A percentile compares a stretch with the other conserved stretches of the same genome.
Evolutionary conservation across 2,113 vertebrate species (phyloP).

Genomic region (Cepphus grylle): DNA sequence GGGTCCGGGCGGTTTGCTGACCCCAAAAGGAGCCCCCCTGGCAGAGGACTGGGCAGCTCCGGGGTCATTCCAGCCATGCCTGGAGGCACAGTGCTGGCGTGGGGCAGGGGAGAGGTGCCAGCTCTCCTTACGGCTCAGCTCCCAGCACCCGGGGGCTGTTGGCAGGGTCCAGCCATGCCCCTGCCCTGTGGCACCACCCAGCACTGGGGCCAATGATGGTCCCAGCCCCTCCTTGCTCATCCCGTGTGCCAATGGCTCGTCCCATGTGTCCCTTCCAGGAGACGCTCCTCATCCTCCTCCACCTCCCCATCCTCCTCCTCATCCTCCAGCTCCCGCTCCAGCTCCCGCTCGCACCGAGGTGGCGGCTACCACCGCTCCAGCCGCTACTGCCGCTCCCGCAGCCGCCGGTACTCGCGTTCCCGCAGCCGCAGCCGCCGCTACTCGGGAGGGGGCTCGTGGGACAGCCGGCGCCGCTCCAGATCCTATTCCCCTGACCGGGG

Average conservation of each 20-base stretch:
- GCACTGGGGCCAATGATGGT: not conserved
- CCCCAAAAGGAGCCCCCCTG: not conserved
- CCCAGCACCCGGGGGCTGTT: not conserved
- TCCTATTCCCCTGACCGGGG: slow-evolving; percentile 80
- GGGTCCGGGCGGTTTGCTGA: not conserved
- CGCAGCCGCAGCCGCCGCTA: slow-evolving; percentile 66
- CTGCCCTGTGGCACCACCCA: fast-evolving
- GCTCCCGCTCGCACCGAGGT: slow-evolving; percentile 77
- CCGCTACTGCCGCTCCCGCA: slow-evolving; percentile 74
- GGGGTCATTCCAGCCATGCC: not conserved
- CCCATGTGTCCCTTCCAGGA: not conserved
- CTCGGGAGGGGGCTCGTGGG: slow-evolving; percentile 78
- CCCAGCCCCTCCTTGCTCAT: not conserved
- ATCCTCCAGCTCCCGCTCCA: slow-evolving; percentile 77
- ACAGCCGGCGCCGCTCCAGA: slow-evolving; percentile 62
- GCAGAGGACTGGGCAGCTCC: not conserved
- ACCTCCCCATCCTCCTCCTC: slow-evolving; percentile 76
- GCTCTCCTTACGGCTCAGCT: too few species aligned
- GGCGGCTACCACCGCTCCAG: slow-evolving; percentile 75
- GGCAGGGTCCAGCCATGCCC: not conserved
- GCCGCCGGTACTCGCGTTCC: slow-evolving; percentile 77
- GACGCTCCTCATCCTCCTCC: slow-evolving; percentile 75
- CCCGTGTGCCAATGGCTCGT: not conserved
- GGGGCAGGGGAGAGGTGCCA: not conserved
- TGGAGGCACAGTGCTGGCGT: not conserved